Evolutionary conservation across 2,113 vertebrate genomes (phyloP).

Genomic region (human (Homo sapiens)): GRCh38 chr1:199033501-199034000

Average conservation of each 20-base stretch:
- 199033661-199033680: not conserved
- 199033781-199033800: not conserved
- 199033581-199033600: not conserved
- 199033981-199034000: not conserved
- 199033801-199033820: conserved; percentile 9
- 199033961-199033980: conserved; percentile 5
- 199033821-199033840: not conserved
- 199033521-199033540: not conserved
- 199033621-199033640: not conserved
- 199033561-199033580: not conserved
- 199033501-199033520: not conserved
- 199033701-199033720: not conserved
- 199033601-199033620: not conserved
- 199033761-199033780: conserved; percentile 56
- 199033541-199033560: not conserved
- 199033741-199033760: conserved; percentile 43
- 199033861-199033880: conserved; percentile 5
- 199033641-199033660: not conserved
- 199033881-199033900: conserved; percentile 6
- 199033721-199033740: conserved; percentile 1
- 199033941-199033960: not conserved
- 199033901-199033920: not conserved
- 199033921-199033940: not conserved
- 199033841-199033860: conserved; percentile 7
- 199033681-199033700: conserved; percentile 7